Evolutionary conservation across 2,888 invertebrate genomes (phyloP).

Genomic region (Acanthosepion lycidas): DNA sequence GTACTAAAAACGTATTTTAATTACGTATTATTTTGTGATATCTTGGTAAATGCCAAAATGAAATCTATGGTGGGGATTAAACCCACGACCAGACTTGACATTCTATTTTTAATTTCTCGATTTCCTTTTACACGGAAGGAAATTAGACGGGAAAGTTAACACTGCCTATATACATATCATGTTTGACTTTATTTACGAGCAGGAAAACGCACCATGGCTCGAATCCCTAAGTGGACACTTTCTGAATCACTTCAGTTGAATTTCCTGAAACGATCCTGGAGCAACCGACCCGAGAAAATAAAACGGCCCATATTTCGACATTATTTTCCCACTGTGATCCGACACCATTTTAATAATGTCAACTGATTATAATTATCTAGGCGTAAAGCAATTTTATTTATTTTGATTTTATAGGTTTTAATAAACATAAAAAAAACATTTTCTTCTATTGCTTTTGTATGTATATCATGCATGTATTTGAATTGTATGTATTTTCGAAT

Average conservation of each 20-base stretch:
- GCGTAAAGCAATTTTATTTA: neutral
- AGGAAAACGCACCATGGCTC: neutral
- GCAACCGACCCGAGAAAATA: neutral
- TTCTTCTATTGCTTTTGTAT: neutral
- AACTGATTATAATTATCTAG: neutral
- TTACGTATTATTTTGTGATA: neutral
- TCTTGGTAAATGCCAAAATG: neutral
- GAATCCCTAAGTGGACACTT: neutral
- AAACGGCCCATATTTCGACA: neutral
- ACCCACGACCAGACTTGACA: neutral
- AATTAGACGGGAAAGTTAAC: neutral
- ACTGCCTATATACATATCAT: too few species aligned
- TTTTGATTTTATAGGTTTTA: neutral
- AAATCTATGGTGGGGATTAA: neutral
- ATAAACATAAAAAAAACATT: neutral
- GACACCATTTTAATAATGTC: conserved; percentile 3
- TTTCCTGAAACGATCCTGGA: neutral
- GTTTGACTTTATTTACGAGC: too few species aligned
- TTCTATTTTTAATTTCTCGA: neutral
- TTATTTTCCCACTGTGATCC: conserved; percentile 4
- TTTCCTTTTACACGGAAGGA: neutral
- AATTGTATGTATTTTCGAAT: too few species aligned
- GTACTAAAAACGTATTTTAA: too few species aligned
- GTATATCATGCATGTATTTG: neutral
- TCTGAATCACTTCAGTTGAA: too few species aligned